These are phyloP conservation scores for Pristiophorus japonicus DNA, from an alignment of 2,113 vertebrate species.

Conservation along the genomic window DNA sequence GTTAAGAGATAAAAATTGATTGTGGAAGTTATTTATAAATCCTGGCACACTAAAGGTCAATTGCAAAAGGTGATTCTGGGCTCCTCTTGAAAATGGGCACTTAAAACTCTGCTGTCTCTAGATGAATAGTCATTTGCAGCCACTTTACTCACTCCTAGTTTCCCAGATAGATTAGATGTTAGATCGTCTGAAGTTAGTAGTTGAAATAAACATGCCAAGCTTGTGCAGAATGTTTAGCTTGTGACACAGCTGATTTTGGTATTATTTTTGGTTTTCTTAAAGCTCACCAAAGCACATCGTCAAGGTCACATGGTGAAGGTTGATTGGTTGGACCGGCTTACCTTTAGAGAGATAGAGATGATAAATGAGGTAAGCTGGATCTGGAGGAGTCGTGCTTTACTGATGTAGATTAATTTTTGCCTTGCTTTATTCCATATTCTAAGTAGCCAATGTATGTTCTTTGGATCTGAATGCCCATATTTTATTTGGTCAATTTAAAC, in stretches of 20 bases:
- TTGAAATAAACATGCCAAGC: not conserved
- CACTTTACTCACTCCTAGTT: not conserved
- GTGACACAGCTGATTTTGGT: not conserved
- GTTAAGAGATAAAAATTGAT: not conserved
- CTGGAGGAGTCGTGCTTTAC: not conserved
- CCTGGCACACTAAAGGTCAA: not conserved
- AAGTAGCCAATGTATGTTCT: not conserved
- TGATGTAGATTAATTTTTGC: not conserved
- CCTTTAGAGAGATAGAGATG: slow-evolving; percentile 98
- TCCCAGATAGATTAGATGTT: not conserved
- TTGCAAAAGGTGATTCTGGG: not conserved
- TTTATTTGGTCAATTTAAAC: not conserved
- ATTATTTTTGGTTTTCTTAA: slow-evolving; percentile 40
- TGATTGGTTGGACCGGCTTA: slow-evolving; percentile 94
- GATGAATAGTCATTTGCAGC: not conserved
- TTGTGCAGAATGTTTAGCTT: no score
- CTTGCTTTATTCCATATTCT: not conserved
- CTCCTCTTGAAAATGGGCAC: not conserved
- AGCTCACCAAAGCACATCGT: slow-evolving; percentile 96
- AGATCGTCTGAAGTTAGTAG: not conserved
- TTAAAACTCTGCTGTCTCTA: not conserved
- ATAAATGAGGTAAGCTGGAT: slow-evolving; percentile 81
- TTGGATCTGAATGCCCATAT: not conserved
- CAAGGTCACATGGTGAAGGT: slow-evolving; percentile 99
- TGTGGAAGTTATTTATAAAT: not conserved